phyloP scores from a whole-genome alignment of 2,113 vertebrate species.

The Smithornis capensis region DNA sequence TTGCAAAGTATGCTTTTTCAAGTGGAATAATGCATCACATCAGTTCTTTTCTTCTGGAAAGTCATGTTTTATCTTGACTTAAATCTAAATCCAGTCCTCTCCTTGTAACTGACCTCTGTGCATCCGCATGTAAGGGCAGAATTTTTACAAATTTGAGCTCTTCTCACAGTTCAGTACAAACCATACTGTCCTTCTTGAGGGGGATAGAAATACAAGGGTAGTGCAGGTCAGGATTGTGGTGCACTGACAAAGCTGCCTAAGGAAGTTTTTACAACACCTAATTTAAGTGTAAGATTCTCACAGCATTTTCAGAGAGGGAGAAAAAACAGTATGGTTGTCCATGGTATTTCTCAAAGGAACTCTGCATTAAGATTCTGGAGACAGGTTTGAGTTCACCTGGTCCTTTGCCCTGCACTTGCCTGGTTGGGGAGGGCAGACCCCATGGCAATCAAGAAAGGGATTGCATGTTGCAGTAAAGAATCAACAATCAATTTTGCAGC shows the following conservation, averaged over 20 bases:
- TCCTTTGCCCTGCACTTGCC: background rate
- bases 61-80: background rate
- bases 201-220: background rate
- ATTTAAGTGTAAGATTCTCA: background rate
- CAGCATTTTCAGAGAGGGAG: background rate
- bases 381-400: background rate
- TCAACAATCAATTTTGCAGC: constrained; percentile 8
- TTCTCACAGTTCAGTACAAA: background rate
- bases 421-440: background rate
- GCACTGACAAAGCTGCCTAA: background rate
- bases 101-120: background rate
- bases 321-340: background rate
- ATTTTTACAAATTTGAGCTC: background rate
- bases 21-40: background rate
- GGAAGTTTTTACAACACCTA: background rate
- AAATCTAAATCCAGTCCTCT: background rate
- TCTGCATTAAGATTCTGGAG: background rate
- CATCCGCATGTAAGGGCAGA: background rate
- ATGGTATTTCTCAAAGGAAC: background rate
- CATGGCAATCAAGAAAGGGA: background rate
- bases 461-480: background rate
- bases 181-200: background rate
- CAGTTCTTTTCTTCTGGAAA: background rate
- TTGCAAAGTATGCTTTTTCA: background rate
- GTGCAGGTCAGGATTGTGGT: background rate